Percentiles rank a stretch among this genome's conserved stretches.
Evolutionary conservation across 2,888 invertebrate genomes (phyloP).

Genomic region (Acleris holmiana): DNA sequence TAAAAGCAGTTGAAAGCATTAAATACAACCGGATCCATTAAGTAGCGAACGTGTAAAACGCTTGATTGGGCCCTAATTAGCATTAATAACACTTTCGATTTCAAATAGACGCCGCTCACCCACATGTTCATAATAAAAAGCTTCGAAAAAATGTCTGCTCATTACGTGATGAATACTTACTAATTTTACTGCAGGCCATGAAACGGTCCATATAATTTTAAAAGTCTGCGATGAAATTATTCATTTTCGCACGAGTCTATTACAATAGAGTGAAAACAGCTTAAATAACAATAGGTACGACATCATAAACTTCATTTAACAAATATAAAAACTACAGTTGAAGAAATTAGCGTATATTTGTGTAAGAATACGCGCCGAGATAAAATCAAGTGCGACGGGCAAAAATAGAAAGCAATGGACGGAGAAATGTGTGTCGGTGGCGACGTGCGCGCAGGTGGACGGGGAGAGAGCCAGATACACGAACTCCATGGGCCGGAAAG

Average conservation of each 20-base stretch:
- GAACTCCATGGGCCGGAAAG: constrained; percentile 63
- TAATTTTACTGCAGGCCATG: constrained; percentile 23
- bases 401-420: constrained; percentile 82
- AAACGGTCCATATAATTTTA: constrained; percentile 24
- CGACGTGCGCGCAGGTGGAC: constrained; percentile 72
- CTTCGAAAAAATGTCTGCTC: constrained; percentile 17
- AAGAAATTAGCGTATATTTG: constrained; percentile 36
- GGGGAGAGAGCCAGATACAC: constrained; percentile 60
- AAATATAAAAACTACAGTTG: constrained; percentile 24
- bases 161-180: constrained; percentile 21
- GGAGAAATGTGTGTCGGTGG: constrained; percentile 80
- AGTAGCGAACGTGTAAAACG: constrained; percentile 19
- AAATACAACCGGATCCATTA: constrained; percentile 20
- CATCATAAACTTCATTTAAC: constrained; percentile 29
- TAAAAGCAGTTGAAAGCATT: constrained; percentile 16
- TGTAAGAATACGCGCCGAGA: constrained; percentile 55
- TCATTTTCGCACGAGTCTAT: constrained; percentile 31
- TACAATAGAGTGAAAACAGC: constrained; percentile 36
- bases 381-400: constrained; percentile 68
- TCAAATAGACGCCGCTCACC: constrained; percentile 11
- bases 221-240: constrained; percentile 30
- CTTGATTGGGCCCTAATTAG: constrained; percentile 27
- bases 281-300: constrained; percentile 26
- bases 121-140: constrained; percentile 27
- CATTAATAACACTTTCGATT: constrained; percentile 34